phyloP scores from a whole-genome alignment of 2,888 invertebrate genomes.

The Drosophila pegasa region DNA sequence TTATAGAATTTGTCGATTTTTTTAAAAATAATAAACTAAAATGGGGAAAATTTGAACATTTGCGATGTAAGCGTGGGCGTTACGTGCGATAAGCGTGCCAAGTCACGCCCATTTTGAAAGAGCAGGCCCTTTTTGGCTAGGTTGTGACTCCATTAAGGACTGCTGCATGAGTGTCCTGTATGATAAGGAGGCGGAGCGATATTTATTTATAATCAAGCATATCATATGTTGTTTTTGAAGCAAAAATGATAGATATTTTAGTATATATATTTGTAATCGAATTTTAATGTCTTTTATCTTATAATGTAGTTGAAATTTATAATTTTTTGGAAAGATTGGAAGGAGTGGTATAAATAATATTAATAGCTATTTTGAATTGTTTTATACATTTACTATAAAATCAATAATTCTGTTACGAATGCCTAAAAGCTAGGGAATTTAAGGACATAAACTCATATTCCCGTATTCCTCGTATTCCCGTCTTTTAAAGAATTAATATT shows the following conservation, averaged over 20 bases:
- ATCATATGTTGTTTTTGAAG: background rate
- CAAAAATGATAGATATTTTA: background rate
- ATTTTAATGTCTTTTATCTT: too few species aligned
- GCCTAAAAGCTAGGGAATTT: too few species aligned
- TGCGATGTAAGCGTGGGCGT: constrained; percentile 59
- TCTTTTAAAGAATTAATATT: too few species aligned
- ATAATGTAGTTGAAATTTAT: background rate
- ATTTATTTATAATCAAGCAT: background rate
- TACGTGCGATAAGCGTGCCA: constrained; percentile 35
- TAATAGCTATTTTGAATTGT: too few species aligned
- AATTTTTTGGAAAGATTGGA: too few species aligned
- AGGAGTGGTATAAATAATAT: too few species aligned
- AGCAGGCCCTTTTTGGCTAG: background rate
- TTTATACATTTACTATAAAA: too few species aligned
- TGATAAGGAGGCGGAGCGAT: background rate
- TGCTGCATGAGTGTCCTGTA: background rate
- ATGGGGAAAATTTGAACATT: constrained; percentile 54
- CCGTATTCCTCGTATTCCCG: too few species aligned
- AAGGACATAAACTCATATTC: too few species aligned
- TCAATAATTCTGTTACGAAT: too few species aligned
- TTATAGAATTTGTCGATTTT: constrained; percentile 65
- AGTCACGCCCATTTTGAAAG: constrained; percentile 37
- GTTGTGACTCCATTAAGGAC: constrained; percentile 18
- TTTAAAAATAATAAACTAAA: constrained; percentile 30
- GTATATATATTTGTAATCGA: background rate